Evolutionary conservation across 2,113 vertebrate species (phyloP).

Genomic region (Notarius lentiginosus): DNA sequence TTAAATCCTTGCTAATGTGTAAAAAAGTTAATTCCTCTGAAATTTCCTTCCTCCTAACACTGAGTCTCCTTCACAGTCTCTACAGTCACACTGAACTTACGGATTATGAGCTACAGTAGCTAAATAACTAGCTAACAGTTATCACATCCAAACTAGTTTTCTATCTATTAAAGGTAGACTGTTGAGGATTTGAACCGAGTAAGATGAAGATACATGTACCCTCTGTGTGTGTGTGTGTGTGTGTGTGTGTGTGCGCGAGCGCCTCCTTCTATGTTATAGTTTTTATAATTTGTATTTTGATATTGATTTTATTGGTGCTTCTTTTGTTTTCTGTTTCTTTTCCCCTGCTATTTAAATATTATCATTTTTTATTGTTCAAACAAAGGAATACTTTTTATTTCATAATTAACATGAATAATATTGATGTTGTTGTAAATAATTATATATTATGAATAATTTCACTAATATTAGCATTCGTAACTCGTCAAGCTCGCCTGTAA

Average conservation of each 20-base stretch:
- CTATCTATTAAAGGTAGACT: background rate
- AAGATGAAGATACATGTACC: constrained; percentile 59
- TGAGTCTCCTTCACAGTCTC: background rate
- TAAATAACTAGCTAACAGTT: background rate
- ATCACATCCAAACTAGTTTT: background rate
- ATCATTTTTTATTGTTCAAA: background rate
- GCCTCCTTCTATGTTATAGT: background rate
- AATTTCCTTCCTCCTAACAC: background rate
- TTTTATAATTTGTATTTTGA: background rate
- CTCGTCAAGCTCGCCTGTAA: background rate
- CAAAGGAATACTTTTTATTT: background rate
- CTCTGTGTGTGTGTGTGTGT: constrained; percentile 13
- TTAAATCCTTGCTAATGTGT: background rate
- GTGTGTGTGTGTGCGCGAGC: background rate
- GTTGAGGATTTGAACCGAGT: background rate
- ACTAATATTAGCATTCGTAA: background rate
- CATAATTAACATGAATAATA: background rate
- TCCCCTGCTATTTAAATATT: background rate
- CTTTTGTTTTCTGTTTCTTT: background rate
- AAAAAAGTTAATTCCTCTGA: background rate
- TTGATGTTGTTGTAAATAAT: background rate
- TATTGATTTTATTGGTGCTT: background rate
- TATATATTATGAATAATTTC: too few relatives aligned
- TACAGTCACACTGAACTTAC: background rate
- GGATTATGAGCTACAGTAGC: background rate